A percentile compares a stretch with the other conserved stretches of the same genome.
phyloP scores from a whole-genome alignment of 2,888 invertebrate species.

The Fragum sueziense region DNA sequence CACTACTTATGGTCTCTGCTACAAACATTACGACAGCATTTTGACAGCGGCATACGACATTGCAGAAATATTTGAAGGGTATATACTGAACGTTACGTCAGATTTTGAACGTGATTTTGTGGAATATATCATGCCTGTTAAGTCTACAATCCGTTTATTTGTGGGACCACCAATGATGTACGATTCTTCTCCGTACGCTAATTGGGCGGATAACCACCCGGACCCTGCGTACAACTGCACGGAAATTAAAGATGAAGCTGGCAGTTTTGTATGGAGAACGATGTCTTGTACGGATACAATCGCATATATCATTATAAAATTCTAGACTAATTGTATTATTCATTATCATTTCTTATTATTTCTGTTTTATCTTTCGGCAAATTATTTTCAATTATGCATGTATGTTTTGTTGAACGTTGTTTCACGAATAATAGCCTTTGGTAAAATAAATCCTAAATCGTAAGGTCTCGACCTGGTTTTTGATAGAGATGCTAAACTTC shows the following conservation, averaged over 20 bases:
- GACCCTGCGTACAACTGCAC: background rate
- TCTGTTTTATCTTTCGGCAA: too few species aligned
- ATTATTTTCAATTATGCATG: too few species aligned
- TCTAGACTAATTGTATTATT: too few species aligned
- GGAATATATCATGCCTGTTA: background rate
- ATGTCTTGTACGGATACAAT: background rate
- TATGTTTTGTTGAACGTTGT: too few species aligned
- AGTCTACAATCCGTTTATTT: background rate
- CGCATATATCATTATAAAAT: background rate
- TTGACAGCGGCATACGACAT: background rate
- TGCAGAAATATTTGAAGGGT: background rate
- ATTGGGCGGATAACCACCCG: background rate
- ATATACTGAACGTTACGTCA: background rate
- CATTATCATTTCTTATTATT: too few species aligned
- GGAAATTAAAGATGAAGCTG: background rate
- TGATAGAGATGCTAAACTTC: too few species aligned
- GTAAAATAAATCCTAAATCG: too few species aligned
- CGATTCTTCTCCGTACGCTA: background rate
- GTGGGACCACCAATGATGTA: background rate
- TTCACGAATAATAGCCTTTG: too few species aligned
- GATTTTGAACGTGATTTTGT: background rate
- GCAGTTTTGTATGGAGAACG: background rate
- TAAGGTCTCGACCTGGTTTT: too few species aligned
- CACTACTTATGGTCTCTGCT: background rate
- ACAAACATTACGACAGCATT: conserved; percentile 5